Evolutionary conservation across 2,888 invertebrate species (phyloP), one percentile per base, ranked within the genome.

Genomic region (Zygothrica quintamaculata): DNA sequence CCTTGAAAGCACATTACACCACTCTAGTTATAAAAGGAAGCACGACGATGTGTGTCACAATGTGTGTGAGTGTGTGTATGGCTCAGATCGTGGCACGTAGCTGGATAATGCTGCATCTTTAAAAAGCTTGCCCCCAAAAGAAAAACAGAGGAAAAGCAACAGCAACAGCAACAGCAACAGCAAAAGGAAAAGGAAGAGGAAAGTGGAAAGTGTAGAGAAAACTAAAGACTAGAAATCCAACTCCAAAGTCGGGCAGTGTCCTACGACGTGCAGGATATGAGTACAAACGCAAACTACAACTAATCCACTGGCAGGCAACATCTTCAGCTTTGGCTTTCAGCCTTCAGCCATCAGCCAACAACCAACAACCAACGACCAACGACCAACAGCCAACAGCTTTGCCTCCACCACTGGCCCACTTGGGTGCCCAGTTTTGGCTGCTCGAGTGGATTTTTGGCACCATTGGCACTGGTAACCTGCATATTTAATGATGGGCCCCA

Each of bases 401-500:
- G 42, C 37, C 47, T 33, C n/a, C n/a, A n/a, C n/a, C n/a, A n/a
- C n/a, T n/a, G n/a, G 39, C 46, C 46, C 65, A 34, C 48, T 33
- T 47, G 33, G 51, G 46, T 70, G 60, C 59, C 29, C 29, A n/a
- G 2, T 66, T 74, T 72, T 68, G 37, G 31, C 51, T 26, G 53
- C 40, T 57, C 29, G 42, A 74, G 76, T 75, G 76, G 76, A 74
- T 74, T 79, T 85, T 85, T 85, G 84, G 85, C 74, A 77, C 76
- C 84, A 73, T 77, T 88, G 79, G 77, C 80, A 79, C 87, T 86
- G 77, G 66, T 86, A 88, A 88, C 88, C 88, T 88, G 88, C 84
- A 88, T 88, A 80, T 84, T 85, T 88, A 87, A 88, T 88, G 88
- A 88, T 76, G 75, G 70, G 69, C 58, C 55, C 74, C 15, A 53